Conservation (phyloP, 2,888 invertebrate genomes). For the Hemicrepidius hirtus region DNA sequence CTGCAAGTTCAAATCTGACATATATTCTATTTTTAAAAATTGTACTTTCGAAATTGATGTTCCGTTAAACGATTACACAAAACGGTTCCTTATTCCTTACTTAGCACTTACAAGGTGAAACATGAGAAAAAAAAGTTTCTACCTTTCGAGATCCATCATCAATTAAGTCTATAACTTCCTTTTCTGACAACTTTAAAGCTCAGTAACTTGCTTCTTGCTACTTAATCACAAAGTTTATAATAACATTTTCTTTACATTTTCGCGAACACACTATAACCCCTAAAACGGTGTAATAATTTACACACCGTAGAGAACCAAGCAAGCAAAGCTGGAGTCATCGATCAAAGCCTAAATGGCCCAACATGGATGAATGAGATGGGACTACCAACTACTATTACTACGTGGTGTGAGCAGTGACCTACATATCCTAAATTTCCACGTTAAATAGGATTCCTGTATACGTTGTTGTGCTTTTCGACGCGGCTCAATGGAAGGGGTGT, state of each 20-base stretch:
- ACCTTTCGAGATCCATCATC: background rate
- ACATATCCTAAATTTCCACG: constrained; percentile 25
- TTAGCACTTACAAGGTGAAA: background rate
- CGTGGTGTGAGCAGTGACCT: constrained; percentile 29
- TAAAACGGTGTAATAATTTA: constrained; percentile 1
- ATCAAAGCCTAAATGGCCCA: constrained; percentile 32
- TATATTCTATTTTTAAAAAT: constrained; percentile 13
- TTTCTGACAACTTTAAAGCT: background rate
- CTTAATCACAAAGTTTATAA: background rate
- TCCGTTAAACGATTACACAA: constrained; percentile 14
- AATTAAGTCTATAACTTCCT: background rate
- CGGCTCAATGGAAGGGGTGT: constrained; percentile 24
- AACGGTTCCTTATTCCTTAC: background rate
- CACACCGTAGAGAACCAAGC: background rate
- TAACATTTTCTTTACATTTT: constrained; percentile 2
- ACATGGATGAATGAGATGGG: constrained; percentile 24
- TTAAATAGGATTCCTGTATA: background rate
- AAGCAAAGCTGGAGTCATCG: constrained; percentile 20
- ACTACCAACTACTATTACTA: constrained; percentile 28
- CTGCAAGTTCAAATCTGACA: background rate
- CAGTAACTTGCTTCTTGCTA: background rate
- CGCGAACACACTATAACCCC: too few species aligned
- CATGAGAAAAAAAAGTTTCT: background rate
- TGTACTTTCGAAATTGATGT: constrained; percentile 8
- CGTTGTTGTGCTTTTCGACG: constrained; percentile 19